Evolutionary conservation across 2,113 vertebrate species (phyloP).

Genomic region (Takifugu flavidus): DNA sequence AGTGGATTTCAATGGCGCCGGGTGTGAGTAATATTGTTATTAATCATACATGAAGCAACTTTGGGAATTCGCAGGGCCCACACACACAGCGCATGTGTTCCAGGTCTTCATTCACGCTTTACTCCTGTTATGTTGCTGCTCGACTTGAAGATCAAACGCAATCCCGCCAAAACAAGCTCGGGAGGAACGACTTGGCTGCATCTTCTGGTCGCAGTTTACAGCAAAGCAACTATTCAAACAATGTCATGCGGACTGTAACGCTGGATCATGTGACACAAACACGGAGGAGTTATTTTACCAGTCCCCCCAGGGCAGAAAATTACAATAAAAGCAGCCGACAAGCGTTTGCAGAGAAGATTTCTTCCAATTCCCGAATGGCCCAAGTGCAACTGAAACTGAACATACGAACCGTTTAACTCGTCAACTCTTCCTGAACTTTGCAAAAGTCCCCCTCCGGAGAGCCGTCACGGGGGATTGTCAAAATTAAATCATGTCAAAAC

Average conservation of each 20-base stretch:
- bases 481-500: slow-evolving; percentile 41
- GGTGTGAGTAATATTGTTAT: slow-evolving; percentile 13
- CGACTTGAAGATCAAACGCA: not conserved
- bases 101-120: too few relatives aligned
- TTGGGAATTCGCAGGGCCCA: not conserved
- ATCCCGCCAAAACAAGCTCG: not conserved
- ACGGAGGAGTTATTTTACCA: slow-evolving; percentile 5
- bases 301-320: not conserved
- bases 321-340: slow-evolving; percentile 21
- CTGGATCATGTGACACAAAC: slow-evolving; percentile 19
- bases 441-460: slow-evolving; percentile 17
- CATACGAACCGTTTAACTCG: slow-evolving; percentile 30
- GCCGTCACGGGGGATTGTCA: slow-evolving; percentile 23
- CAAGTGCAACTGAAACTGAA: slow-evolving; percentile 16
- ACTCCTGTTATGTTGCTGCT: not conserved
- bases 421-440: slow-evolving; percentile 44
- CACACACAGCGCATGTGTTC: too few relatives aligned
- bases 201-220: slow-evolving; percentile 12
- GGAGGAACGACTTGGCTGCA: not conserved
- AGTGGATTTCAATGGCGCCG: slow-evolving; percentile 16
- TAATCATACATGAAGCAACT: slow-evolving; percentile 20
- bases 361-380: slow-evolving; percentile 4
- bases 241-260: slow-evolving; percentile 9
- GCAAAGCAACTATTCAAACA: slow-evolving; percentile 32
- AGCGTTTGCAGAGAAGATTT: slow-evolving; percentile 2